Evolutionary conservation across 2,888 invertebrate genomes (phyloP).

Genomic region (Teleiodes luculella): DNA sequence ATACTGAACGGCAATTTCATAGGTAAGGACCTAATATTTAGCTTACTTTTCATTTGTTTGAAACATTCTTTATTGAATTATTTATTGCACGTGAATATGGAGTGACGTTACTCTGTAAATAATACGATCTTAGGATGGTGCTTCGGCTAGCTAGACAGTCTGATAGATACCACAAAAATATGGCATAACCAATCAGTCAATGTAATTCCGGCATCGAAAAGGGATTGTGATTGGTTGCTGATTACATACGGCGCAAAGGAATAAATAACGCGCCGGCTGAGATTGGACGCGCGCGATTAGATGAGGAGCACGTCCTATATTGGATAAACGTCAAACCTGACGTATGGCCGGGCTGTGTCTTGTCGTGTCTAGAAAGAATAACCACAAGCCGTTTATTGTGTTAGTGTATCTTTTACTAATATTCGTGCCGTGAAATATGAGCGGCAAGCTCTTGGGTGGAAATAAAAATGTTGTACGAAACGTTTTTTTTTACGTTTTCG

Average conservation of each 20-base stretch:
- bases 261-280: constrained; percentile 37
- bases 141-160: too few relatives aligned
- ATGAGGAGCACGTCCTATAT: constrained; percentile 67
- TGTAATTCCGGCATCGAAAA: neutral
- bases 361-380: constrained; percentile 6
- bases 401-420: constrained; percentile 6
- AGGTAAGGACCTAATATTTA: too few relatives aligned
- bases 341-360: constrained; percentile 43
- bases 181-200: neutral
- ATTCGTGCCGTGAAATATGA: neutral
- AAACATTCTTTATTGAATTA: too few relatives aligned
- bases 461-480: neutral
- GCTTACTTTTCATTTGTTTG: too few relatives aligned
- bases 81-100: too few relatives aligned
- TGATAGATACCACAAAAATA: constrained; percentile 31
- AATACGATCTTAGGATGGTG: too few relatives aligned
- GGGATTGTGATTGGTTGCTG: constrained; percentile 27
- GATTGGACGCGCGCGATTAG: constrained; percentile 45
- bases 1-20: too few relatives aligned
- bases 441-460: neutral
- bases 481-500: too few relatives aligned
- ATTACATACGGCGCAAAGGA: constrained; percentile 35
- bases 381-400: constrained; percentile 6
- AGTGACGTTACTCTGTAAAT: too few relatives aligned
- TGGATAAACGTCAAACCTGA: constrained; percentile 73